Base-by-base conservation (phyloP, 2,797 vertebrate genomes). In the Rhinoraja longicauda region DNA sequence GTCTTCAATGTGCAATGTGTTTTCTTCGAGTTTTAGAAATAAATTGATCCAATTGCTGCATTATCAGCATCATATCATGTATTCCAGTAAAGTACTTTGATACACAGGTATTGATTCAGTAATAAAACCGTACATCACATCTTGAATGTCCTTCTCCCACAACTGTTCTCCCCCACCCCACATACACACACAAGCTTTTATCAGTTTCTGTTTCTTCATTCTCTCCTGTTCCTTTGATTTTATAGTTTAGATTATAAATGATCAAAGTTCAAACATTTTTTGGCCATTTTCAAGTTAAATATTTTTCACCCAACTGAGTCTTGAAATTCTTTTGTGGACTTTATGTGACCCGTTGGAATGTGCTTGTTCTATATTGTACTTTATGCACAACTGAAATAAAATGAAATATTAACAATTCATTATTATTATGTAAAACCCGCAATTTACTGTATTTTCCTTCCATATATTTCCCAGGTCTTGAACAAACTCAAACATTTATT, bases 1-100 rank as follows among this genome's bases (percentile, higher is more conserved):
- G 19, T 62, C 4, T 90, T 64, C n/a, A 90, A 45, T 45, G 53
- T 91, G 26, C 10, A 21, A 26, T 26, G 29, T 21, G 3, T 91
- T 36, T 36, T 72, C 13, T 91, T 53, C 3, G 36, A 24, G 21
- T 57, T 59, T n/a, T 29, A 84, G 53, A 57, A 57, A 45, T 53
- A 59, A 57, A 57, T 8, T 84, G 81, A 84, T 84, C 53, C 21
- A 24, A 36, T 90, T 45, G 19, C 36, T 10, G 21, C 73, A 45
- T 91, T 26, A 91, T 91, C 90, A 91, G 90, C 67, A 72, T 91
- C 67, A 39, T 21, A 8, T 67, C 32, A 72, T 45, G 1, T 91
- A 73, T 73, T 91, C 90, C 90, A 72, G 67, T 45, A 91, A 91
- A 86, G 62, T 62, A 62, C 6, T 8, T 64, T 62, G 29, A 64